These are phyloP conservation scores for Squalus acanthias DNA, from an alignment of 2,797 vertebrate genomes.

Conservation along the genomic window DNA sequence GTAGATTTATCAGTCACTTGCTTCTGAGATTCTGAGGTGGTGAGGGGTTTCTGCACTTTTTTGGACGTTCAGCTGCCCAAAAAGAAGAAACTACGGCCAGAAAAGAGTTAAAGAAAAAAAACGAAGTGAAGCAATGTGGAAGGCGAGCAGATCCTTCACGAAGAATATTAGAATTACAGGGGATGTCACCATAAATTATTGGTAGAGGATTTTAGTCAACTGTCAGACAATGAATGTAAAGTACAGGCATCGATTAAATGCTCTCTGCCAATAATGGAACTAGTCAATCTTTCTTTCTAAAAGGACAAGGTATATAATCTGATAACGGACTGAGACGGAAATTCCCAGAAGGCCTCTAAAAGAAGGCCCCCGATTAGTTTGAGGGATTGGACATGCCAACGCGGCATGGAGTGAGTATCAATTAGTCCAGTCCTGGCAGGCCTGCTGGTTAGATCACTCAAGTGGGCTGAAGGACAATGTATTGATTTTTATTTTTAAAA, in stretches of 20 bases:
- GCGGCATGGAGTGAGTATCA: constrained; percentile 51
- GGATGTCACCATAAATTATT: constrained; percentile 51
- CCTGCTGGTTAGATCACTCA: constrained; percentile 51
- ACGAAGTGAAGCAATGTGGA: background rate
- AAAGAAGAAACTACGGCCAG: no score
- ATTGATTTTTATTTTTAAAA: constrained; percentile 62
- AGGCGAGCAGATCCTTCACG: background rate
- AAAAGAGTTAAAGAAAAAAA: background rate
- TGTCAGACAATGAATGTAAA: constrained; percentile 52
- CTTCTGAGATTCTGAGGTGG: background rate
- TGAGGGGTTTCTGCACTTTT: background rate
- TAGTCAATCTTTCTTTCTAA: constrained; percentile 55
- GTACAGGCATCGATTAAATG: constrained; percentile 62
- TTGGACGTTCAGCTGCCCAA: background rate
- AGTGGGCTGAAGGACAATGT: constrained; percentile 56
- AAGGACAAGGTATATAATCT: constrained; percentile 59
- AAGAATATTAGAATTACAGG: constrained; percentile 42
- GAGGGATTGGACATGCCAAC: constrained; percentile 44
- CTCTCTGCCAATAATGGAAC: constrained; percentile 61
- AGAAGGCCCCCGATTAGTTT: constrained; percentile 51
- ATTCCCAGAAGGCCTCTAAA: constrained; percentile 49
- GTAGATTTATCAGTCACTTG: background rate
- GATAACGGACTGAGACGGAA: constrained; percentile 55
- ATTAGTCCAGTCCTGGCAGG: constrained; percentile 49
- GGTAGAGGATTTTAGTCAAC: constrained; percentile 51